These are phyloP conservation scores for Panthera tigris DNA, from an alignment of 2,113 vertebrate genomes.

Conservation along the genomic window DNA sequence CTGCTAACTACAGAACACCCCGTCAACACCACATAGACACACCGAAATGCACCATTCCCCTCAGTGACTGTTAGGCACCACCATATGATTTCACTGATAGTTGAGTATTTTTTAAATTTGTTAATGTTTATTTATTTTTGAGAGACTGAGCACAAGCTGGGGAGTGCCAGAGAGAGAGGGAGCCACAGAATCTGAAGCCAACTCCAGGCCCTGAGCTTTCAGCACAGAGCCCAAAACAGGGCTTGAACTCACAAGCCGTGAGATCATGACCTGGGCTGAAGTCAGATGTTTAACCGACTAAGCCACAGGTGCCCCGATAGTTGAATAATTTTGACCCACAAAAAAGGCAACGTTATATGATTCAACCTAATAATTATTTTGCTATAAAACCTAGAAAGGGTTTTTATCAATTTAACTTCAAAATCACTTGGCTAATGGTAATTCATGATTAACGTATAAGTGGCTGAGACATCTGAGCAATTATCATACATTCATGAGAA, in stretches of 20 bases:
- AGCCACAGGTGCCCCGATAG: background rate
- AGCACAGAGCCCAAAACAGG: too few relatives aligned
- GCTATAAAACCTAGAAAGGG: background rate
- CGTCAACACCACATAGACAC: background rate
- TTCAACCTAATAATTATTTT: background rate
- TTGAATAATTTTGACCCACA: background rate
- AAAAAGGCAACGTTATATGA: background rate
- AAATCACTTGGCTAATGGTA: background rate
- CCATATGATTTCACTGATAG: background rate
- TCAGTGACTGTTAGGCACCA: background rate
- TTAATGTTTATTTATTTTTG: too few relatives aligned
- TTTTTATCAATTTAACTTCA: background rate
- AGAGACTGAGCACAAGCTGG: too few relatives aligned
- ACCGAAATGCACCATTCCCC: background rate
- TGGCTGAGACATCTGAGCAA: background rate
- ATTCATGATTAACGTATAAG: background rate
- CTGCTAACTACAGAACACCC: background rate
- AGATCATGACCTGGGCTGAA: too few relatives aligned
- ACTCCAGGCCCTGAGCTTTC: too few relatives aligned
- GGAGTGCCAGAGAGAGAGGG: too few relatives aligned
- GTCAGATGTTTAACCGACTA: too few relatives aligned
- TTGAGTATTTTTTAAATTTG: background rate
- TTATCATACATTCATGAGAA: background rate
- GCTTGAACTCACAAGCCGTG: too few relatives aligned
- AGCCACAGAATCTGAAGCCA: too few relatives aligned